These are phyloP conservation scores for Campylorhamphus procurvoides DNA, from an alignment of 2,113 vertebrate genomes.

Conservation along the genomic window DNA sequence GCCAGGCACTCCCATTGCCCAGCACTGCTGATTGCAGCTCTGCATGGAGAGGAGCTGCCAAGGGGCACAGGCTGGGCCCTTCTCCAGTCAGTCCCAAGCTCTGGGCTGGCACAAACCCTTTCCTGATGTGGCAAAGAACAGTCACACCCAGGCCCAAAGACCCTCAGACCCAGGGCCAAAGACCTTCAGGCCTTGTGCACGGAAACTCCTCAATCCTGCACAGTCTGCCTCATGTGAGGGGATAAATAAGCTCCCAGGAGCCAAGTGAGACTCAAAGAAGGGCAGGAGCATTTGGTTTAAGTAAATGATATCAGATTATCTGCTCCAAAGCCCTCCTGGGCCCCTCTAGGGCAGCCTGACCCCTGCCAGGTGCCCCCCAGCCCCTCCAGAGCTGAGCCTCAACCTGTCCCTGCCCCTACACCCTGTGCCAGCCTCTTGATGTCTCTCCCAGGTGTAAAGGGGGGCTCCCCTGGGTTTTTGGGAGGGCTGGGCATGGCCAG, in stretches of 20 bases:
- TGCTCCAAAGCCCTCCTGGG: neutral
- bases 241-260: neutral
- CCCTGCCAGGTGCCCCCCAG: neutral
- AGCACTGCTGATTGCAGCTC: accelerated
- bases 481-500: neutral
- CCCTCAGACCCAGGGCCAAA: too few relatives aligned
- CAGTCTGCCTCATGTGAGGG: accelerated
- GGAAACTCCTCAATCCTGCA: accelerated
- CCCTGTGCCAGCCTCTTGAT: neutral
- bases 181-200: too few relatives aligned
- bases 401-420: neutral
- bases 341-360: neutral
- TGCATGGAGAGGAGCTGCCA: neutral
- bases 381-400: neutral
- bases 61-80: neutral
- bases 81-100: neutral
- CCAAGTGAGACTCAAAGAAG: neutral
- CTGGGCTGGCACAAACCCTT: neutral
- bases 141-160: neutral
- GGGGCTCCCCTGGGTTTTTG: neutral
- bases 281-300: neutral
- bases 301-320: neutral
- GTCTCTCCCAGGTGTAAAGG: neutral
- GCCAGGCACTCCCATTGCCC: accelerated
- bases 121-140: neutral